Conservation (phyloP, 2,113 vertebrate genomes). For the Alosa alosa region DNA sequence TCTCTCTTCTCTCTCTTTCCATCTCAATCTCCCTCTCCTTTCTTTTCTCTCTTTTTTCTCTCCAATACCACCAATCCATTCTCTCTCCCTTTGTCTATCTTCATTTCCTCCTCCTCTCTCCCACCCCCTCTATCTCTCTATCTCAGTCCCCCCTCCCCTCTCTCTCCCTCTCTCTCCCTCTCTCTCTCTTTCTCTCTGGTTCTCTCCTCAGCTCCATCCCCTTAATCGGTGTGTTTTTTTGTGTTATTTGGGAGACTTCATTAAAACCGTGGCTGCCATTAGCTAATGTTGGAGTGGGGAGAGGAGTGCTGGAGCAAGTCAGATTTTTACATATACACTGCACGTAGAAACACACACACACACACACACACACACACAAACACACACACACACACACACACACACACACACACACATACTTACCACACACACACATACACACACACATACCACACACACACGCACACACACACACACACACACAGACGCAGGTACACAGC, state of each 20-base stretch:
- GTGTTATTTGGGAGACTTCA: not conserved
- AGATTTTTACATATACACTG: not conserved
- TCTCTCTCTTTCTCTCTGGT: not conserved
- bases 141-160: too few species aligned
- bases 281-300: not conserved
- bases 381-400: not conserved
- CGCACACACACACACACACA: not conserved
- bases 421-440: not conserved
- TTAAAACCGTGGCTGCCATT: not conserved
- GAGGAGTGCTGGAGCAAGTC: not conserved
- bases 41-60: not conserved
- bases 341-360: not conserved
- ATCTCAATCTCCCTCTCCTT: slow-evolving; percentile 23
- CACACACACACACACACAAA: not conserved
- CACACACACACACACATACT: not conserved
- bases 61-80: too few species aligned
- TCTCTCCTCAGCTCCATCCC: not conserved
- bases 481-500: not conserved
- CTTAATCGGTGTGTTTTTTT: not conserved
- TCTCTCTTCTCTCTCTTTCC: slow-evolving; percentile 25
- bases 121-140: not conserved
- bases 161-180: not conserved
- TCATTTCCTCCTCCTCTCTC: not conserved
- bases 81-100: too few species aligned
- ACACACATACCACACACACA: not conserved